These are phyloP conservation scores for Paradisaea rubra DNA, from an alignment of 2,113 vertebrate genomes.

Conservation along the genomic window DNA sequence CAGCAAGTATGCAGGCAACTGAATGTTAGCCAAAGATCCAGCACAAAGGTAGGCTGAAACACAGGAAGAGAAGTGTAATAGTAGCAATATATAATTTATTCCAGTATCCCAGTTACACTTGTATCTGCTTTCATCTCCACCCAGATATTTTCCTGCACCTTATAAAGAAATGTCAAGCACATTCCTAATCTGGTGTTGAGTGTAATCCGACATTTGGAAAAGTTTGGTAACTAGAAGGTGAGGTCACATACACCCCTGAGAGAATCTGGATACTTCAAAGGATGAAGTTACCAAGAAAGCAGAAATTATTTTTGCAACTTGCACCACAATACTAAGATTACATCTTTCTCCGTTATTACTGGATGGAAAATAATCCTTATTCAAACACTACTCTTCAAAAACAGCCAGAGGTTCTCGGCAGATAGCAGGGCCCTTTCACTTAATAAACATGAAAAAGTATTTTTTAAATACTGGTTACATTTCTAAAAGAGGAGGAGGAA, in stretches of 20 bases:
- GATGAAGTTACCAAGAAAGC: conserved; percentile 40
- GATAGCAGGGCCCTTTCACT: neutral
- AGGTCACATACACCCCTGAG: conserved; percentile 54
- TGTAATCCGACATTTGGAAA: conserved; percentile 66
- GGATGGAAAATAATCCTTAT: conserved; percentile 6
- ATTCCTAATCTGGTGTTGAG: conserved; percentile 64
- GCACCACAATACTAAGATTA: conserved; percentile 23
- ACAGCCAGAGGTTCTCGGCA: neutral
- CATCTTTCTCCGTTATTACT: neutral
- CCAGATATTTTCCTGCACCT: conserved; percentile 59
- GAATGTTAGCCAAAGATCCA: conserved; percentile 24
- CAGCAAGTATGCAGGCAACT: conserved; percentile 13
- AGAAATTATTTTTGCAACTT: conserved; percentile 48
- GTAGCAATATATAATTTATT: conserved; percentile 61
- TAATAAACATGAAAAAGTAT: neutral
- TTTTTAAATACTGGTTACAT: neutral
- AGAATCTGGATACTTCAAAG: conserved; percentile 54
- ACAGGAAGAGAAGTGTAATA: conserved; percentile 49
- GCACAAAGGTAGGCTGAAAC: conserved; percentile 41
- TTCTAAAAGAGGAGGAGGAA: neutral
- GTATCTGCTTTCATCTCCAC: conserved; percentile 62
- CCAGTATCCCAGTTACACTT: conserved; percentile 52
- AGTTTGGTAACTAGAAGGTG: conserved; percentile 55
- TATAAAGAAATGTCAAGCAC: conserved; percentile 64
- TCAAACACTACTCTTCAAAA: neutral